phyloP scores from a whole-genome alignment of 2,888 invertebrate species.

The Tetranychus truncatus region DNA sequence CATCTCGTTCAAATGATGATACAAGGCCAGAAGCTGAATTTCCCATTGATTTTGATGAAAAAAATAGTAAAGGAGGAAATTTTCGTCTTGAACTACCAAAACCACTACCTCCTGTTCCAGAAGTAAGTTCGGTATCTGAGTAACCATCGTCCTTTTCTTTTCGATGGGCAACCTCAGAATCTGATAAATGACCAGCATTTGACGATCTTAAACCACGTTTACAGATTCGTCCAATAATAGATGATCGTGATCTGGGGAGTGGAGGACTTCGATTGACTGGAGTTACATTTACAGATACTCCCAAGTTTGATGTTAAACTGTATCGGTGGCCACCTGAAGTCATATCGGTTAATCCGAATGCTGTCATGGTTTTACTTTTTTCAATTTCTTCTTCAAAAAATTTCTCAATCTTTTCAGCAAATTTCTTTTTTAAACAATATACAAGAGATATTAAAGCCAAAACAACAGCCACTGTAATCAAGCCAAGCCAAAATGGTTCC shows the following conservation, averaged over 20 bases:
- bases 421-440: slow-evolving; percentile 66
- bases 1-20: slow-evolving; percentile 17
- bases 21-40: neutral
- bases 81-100: neutral
- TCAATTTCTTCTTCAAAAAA: slow-evolving; percentile 50
- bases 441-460: slow-evolving; percentile 56
- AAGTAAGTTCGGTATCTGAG: slow-evolving; percentile 5
- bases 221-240: slow-evolving; percentile 14
- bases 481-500: slow-evolving; percentile 72
- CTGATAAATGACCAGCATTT: slow-evolving; percentile 15
- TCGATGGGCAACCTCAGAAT: slow-evolving; percentile 30
- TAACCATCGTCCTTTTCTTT: slow-evolving; percentile 9
- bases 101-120: neutral
- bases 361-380: slow-evolving; percentile 25
- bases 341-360: neutral
- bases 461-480: slow-evolving; percentile 63
- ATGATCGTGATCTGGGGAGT: slow-evolving; percentile 15
- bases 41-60: slow-evolving; percentile 1
- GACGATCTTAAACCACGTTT: slow-evolving; percentile 11
- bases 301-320: slow-evolving; percentile 24
- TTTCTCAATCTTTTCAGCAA: slow-evolving; percentile 66
- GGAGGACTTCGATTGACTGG: slow-evolving; percentile 12
- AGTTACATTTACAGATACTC: slow-evolving; percentile 14
- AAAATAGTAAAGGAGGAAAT: slow-evolving; percentile 8
- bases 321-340: slow-evolving; percentile 23